These are phyloP conservation scores for Chrysocyon brachyurus DNA, from an alignment of 2,797 vertebrate genomes.

Conservation along the genomic window DNA sequence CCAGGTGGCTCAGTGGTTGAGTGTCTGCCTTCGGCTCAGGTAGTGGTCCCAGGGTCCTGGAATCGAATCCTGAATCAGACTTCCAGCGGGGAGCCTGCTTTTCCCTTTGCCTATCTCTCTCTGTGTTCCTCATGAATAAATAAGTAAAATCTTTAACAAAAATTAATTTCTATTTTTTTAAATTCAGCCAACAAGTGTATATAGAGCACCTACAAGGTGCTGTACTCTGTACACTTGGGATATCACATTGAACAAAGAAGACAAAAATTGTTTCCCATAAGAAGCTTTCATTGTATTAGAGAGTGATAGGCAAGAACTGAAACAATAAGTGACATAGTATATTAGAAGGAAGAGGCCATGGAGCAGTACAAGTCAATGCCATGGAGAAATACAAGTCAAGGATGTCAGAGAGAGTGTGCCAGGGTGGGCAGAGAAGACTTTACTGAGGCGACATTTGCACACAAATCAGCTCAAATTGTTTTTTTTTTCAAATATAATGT, in stretches of 20 bases:
- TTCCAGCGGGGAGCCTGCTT: too few relatives aligned
- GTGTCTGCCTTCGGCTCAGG: too few relatives aligned
- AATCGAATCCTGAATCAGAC: too few relatives aligned
- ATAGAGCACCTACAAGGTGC: not conserved
- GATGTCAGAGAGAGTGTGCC: not conserved
- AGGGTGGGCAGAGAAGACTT: not conserved
- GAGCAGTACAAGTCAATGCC: not conserved
- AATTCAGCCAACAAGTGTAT: not conserved
- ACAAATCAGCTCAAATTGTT: not conserved
- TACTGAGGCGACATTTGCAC: not conserved
- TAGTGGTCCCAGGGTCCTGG: too few relatives aligned
- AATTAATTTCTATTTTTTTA: not conserved
- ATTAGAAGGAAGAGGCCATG: not conserved
- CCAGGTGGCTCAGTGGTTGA: too few relatives aligned
- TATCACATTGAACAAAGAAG: not conserved
- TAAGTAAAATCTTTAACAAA: not conserved
- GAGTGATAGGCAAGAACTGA: not conserved
- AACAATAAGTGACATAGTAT: not conserved
- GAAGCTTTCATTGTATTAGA: not conserved
- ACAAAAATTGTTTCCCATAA: not conserved
- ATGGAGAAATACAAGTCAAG: not conserved
- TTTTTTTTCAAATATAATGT: not conserved
- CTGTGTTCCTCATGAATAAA: too few relatives aligned
- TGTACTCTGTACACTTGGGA: not conserved
- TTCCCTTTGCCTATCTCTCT: too few relatives aligned